A percentile compares a stretch with the other conserved stretches of the same genome.
Conservation (phyloP, 2,113 vertebrate genomes). For the Penelope pileata region DNA sequence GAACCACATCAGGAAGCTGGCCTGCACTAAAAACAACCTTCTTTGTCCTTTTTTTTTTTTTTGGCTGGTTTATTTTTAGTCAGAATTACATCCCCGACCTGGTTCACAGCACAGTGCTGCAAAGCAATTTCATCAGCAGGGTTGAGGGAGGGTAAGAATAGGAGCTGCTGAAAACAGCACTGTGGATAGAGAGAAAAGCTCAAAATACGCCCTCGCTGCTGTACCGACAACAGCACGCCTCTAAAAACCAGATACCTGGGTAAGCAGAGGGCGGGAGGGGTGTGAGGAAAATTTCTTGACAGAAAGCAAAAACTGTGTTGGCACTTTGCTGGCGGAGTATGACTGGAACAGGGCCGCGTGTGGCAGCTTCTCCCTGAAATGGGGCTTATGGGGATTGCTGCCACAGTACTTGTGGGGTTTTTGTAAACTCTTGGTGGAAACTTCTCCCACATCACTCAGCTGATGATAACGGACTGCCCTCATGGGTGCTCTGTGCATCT, state of each 20-base stretch:
- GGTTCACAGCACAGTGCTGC: neutral
- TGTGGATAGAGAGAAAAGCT: neutral
- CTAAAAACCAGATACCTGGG: neutral
- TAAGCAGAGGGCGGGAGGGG: too few relatives aligned
- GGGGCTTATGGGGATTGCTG: neutral
- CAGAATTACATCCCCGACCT: neutral
- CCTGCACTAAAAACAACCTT: neutral
- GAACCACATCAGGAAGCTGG: neutral
- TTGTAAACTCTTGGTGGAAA: neutral
- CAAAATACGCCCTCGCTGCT: neutral
- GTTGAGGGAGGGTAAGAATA: neutral
- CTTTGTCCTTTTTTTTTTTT: neutral
- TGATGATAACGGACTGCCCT: accelerated
- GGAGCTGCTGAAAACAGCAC: neutral
- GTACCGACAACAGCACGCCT: neutral
- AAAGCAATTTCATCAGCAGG: neutral
- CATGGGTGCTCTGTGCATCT: accelerated
- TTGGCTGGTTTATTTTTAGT: neutral
- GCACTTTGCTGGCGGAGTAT: neutral
- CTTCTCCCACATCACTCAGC: accelerated
- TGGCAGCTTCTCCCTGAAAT: neutral
- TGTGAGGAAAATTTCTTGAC: neutral
- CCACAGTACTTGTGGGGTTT: neutral
- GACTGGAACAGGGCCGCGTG: too few relatives aligned
- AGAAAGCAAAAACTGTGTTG: neutral